Percentiles rank a stretch among this genome's conserved stretches.
These are phyloP conservation scores for Andrena bicolor DNA, from an alignment of 2,888 invertebrate species.

Conservation along the genomic window DNA sequence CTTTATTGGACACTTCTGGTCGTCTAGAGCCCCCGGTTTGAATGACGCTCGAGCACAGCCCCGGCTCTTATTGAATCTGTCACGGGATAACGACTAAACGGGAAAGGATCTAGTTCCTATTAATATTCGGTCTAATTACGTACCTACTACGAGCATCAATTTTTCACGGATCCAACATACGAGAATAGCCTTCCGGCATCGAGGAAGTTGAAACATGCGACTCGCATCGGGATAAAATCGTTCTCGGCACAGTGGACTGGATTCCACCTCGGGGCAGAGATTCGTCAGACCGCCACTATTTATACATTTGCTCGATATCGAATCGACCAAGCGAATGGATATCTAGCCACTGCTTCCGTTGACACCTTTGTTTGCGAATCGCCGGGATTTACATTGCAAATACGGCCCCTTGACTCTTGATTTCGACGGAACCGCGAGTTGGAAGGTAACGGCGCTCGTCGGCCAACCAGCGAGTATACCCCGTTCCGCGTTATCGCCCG, in stretches of 20 bases:
- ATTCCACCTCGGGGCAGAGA: neutral
- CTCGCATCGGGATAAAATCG: too few species aligned
- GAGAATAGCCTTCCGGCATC: too few species aligned
- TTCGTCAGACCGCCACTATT: constrained; percentile 33
- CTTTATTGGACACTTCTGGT: neutral
- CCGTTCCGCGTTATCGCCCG: constrained; percentile 39
- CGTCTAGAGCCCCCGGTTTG: too few species aligned
- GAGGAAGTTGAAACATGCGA: too few species aligned
- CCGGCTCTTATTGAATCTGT: too few species aligned
- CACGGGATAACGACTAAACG: too few species aligned
- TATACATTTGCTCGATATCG: constrained; percentile 46
- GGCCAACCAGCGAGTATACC: constrained; percentile 30
- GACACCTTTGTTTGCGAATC: constrained; percentile 55
- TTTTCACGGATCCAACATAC: too few species aligned
- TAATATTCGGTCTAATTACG: too few species aligned
- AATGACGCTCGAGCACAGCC: too few species aligned
- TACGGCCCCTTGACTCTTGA: constrained; percentile 52
- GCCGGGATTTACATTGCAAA: constrained; percentile 64
- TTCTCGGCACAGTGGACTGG: neutral
- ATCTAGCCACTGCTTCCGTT: constrained; percentile 14
- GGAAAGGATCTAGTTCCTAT: too few species aligned
- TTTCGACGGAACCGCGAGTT: constrained; percentile 9
- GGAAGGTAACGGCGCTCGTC: constrained; percentile 32
- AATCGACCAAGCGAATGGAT: constrained; percentile 22
- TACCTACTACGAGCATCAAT: too few species aligned